Conservation (phyloP, 1,140 invertebrate species). For the Cephus cinctus region DNA sequence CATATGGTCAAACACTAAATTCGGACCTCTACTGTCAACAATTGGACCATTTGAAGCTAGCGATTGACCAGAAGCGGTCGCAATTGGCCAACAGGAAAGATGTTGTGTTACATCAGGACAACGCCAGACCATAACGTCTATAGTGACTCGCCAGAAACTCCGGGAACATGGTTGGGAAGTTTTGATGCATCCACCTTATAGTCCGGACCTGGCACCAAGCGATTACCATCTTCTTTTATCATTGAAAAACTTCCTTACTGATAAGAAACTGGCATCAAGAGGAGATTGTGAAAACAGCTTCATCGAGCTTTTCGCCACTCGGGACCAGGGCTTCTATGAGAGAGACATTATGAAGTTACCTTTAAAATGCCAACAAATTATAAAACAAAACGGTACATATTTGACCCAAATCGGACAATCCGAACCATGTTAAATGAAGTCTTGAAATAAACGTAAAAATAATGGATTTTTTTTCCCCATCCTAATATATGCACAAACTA, state of each 20-base stretch:
- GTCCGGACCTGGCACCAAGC: slow-evolving; percentile 15
- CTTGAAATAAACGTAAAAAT: no score
- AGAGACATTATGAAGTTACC: background rate
- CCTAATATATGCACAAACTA: no score
- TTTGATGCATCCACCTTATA: slow-evolving; percentile 19
- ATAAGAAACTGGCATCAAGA: slow-evolving; percentile 7
- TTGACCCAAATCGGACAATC: slow-evolving; percentile 12
- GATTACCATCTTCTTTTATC: slow-evolving; percentile 12
- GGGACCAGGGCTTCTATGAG: slow-evolving; percentile 2
- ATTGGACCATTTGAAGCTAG: no score
- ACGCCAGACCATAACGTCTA: no score
- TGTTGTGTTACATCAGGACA: no score
- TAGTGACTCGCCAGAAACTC: slow-evolving; percentile 7
- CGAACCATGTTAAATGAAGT: slow-evolving; percentile 8
- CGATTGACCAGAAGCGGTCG: no score
- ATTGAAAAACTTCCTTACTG: background rate
- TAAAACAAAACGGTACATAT: slow-evolving; percentile 13
- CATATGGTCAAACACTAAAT: no score
- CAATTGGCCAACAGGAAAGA: no score
- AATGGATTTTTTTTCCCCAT: no score
- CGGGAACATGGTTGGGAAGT: slow-evolving; percentile 14
- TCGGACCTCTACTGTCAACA: no score
- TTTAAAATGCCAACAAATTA: slow-evolving; percentile 16
- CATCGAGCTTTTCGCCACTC: slow-evolving; percentile 4
- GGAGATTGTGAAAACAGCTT: slow-evolving; percentile 4